Evolutionary conservation across 2,797 vertebrate species (phyloP).

Genomic region (Crypturellus tataupa): DNA sequence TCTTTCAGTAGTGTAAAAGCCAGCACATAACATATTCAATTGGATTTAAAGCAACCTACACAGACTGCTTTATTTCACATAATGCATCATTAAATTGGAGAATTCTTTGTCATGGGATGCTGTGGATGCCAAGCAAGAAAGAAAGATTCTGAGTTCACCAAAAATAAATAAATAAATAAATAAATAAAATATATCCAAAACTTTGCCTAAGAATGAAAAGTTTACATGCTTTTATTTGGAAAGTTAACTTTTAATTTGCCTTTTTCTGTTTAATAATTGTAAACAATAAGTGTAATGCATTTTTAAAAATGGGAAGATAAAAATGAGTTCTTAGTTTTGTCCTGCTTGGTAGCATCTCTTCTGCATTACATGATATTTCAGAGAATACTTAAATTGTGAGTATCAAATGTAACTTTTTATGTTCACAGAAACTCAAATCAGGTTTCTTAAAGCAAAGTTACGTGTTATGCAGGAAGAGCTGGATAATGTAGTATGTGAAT

Average conservation of each 20-base stretch:
- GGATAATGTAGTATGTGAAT: constrained; percentile 86
- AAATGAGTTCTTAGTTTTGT: neutral
- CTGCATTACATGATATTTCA: neutral
- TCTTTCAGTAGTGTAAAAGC: neutral
- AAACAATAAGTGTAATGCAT: neutral
- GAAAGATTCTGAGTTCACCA: neutral
- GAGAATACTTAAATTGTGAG: neutral
- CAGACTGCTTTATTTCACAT: neutral
- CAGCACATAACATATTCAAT: neutral
- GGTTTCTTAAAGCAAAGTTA: constrained; percentile 92
- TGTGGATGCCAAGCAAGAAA: neutral
- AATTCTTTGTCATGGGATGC: neutral
- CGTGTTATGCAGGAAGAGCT: constrained; percentile 91
- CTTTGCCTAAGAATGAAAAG: neutral
- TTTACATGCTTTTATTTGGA: neutral
- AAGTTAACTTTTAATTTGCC: neutral
- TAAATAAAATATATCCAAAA: neutral
- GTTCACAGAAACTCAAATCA: constrained; percentile 88
- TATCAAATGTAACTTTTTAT: constrained; percentile 41
- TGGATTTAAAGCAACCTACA: constrained; percentile 1
- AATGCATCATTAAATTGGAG: neutral
- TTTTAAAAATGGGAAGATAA: neutral
- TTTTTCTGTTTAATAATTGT: neutral
- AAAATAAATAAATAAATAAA: no score
- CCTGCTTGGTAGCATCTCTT: neutral